Evolutionary conservation across 2,113 vertebrate species (phyloP).

Genomic region (Anarhynchus alexandrinus): DNA sequence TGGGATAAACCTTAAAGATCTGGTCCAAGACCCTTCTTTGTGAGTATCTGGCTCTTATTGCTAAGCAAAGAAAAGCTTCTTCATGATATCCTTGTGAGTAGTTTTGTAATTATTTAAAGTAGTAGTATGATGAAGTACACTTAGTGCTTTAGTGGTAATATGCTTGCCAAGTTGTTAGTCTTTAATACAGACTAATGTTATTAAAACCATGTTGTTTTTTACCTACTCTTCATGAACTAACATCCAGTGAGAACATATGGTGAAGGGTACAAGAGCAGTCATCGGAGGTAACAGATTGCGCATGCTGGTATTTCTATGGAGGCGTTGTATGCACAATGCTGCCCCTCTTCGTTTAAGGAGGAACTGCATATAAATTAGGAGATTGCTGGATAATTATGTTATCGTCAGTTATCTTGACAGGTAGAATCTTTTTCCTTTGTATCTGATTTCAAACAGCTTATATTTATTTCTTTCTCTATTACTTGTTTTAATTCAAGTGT

Average conservation of each 20-base stretch:
- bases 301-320: not conserved
- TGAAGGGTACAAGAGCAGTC: not conserved
- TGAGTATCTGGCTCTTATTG: constrained; percentile 81
- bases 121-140: not conserved
- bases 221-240: not conserved
- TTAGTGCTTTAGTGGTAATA: not conserved
- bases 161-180: not conserved
- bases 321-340: not conserved
- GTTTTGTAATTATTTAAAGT: constrained; percentile 12
- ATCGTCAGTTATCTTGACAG: not conserved
- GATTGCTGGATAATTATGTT: not conserved
- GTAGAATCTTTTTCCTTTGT: not conserved
- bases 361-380: not conserved
- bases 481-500: not conserved
- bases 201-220: not conserved
- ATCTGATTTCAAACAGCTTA: not conserved
- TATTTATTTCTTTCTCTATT: not conserved
- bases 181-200: not conserved
- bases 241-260: not conserved
- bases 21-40: constrained; percentile 98
- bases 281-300: not conserved
- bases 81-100: constrained; percentile 30
- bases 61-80: constrained; percentile 61
- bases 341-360: not conserved
- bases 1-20: constrained; percentile 99